Conservation (phyloP, 2,888 invertebrate species). For the Cynaeus angustus region DNA sequence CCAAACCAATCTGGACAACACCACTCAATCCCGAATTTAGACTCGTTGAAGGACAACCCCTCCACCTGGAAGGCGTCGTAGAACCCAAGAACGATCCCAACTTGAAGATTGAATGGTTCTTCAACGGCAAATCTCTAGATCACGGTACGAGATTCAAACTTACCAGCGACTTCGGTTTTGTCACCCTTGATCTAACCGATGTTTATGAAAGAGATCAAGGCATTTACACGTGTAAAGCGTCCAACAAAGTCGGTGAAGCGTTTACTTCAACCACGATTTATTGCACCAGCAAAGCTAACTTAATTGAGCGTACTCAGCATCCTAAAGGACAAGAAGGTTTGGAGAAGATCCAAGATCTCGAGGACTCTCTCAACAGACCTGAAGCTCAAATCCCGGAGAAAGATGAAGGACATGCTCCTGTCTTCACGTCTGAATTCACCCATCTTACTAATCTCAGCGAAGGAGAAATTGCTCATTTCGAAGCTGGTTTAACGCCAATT, state of each 20-base stretch:
- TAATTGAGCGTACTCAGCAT: conserved; percentile 93
- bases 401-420: conserved; percentile 89
- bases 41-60: conserved; percentile 86
- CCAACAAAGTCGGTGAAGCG: conserved; percentile 91
- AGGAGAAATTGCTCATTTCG: conserved; percentile 98
- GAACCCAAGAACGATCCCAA: conserved; percentile 95
- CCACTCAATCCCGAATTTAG: conserved; percentile 88
- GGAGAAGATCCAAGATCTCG: conserved; percentile 92
- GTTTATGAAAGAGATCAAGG: conserved; percentile 96
- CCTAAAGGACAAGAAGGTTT: conserved; percentile 95
- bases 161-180: conserved; percentile 97
- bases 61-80: conserved; percentile 95
- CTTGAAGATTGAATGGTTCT: conserved; percentile 94
- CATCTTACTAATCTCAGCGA: conserved; percentile 90
- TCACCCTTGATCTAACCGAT: conserved; percentile 93
- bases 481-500: conserved; percentile 95
- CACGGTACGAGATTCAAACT: conserved; percentile 93
- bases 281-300: conserved; percentile 85
- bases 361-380: conserved; percentile 86
- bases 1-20: conserved; percentile 90
- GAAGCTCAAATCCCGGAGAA: conserved; percentile 80
- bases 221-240: conserved; percentile 93
- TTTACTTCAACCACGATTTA: conserved; percentile 93
- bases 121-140: conserved; percentile 90
- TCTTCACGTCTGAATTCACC: conserved; percentile 90